Evolutionary conservation across 2,888 invertebrate species (phyloP).

Genomic region (Caenorhabditis sulstoni): DNA sequence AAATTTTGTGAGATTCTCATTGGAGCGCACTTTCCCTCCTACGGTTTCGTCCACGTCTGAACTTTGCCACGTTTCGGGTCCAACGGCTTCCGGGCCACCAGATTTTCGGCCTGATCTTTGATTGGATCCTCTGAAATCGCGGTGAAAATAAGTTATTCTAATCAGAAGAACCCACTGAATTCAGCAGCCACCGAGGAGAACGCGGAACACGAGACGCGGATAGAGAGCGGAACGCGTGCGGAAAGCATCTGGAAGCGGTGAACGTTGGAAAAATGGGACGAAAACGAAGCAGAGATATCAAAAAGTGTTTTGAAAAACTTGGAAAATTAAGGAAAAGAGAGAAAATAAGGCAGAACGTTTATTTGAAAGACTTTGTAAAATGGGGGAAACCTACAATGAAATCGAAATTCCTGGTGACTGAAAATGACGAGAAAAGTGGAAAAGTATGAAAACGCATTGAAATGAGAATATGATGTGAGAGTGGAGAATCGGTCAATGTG

Average conservation of each 20-base stretch:
- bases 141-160: neutral
- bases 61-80: conserved; percentile 60
- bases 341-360: no score
- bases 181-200: conserved; percentile 23
- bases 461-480: no score
- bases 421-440: no score
- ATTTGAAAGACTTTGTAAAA: no score
- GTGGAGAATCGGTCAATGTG: no score
- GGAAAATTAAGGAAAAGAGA: neutral
- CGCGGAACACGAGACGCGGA: conserved; percentile 21
- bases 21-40: conserved; percentile 28
- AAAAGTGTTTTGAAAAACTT: neutral
- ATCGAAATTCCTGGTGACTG: no score
- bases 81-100: conserved; percentile 44
- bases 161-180: conserved; percentile 34
- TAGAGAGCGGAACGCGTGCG: conserved; percentile 10
- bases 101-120: conserved; percentile 35
- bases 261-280: neutral
- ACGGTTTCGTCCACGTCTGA: conserved; percentile 76
- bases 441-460: neutral
- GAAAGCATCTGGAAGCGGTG: conserved; percentile 34
- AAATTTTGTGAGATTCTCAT: conserved; percentile 32
- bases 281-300: neutral
- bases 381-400: no score
- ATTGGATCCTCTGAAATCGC: conserved; percentile 46